A percentile compares a stretch with the other conserved stretches of the same genome.
These are phyloP conservation scores for Lucilia cuprina DNA, from an alignment of 1,140 invertebrate species.

Conservation along the genomic window DNA sequence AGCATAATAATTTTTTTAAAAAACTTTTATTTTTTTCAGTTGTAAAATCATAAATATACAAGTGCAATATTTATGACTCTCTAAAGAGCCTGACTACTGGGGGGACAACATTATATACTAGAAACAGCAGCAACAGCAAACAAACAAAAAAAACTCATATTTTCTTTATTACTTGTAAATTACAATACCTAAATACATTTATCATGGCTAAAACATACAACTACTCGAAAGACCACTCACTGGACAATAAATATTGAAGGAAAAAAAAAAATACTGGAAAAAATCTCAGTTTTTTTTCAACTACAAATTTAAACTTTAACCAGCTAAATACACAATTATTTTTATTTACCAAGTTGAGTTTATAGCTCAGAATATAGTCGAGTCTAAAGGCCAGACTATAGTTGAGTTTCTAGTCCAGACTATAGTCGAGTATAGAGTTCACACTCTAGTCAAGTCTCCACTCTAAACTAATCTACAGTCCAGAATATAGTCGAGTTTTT, in stretches of 20 bases:
- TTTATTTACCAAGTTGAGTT: no score
- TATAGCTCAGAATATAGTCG: no score
- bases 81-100: not conserved
- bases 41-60: conserved; percentile 14
- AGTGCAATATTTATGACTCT: conserved; percentile 14
- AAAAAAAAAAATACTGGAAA: no score
- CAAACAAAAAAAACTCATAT: not conserved
- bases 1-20: not conserved
- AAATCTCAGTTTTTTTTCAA: no score
- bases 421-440: no score
- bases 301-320: not conserved
- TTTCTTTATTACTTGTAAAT: conserved; percentile 11
- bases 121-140: not conserved
- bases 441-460: no score
- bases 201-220: not conserved
- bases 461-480: no score
- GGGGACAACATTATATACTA: not conserved
- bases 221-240: not conserved
- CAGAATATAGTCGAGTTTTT: no score
- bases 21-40: not conserved
- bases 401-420: no score
- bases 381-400: no score
- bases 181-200: not conserved
- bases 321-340: not conserved
- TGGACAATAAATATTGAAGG: not conserved